A percentile compares a stretch with the other conserved stretches of the same genome.
These are phyloP conservation scores for Doryteuthis pealeii DNA, from an alignment of 1,140 invertebrate genomes.

Conservation along the genomic window DNA sequence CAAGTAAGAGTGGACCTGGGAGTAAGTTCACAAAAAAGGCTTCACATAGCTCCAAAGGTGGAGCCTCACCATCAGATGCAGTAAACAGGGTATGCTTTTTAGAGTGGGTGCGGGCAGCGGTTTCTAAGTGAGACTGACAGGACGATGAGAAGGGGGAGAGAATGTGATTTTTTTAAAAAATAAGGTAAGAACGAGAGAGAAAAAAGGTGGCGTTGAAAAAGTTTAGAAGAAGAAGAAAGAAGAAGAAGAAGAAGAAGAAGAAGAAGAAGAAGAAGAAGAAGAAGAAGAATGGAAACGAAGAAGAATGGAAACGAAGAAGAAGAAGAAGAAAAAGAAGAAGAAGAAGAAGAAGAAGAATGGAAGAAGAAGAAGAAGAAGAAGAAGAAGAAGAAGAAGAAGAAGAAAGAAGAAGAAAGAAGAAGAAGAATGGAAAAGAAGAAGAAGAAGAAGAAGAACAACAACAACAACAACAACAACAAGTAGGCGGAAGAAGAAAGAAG, in stretches of 20 bases:
- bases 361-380: not conserved
- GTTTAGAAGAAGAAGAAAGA: too few species aligned
- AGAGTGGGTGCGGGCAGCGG: too few species aligned
- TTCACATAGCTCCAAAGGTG: too few species aligned
- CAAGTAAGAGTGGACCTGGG: too few species aligned
- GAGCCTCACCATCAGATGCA: too few species aligned
- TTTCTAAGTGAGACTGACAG: not conserved
- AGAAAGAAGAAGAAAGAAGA: not conserved
- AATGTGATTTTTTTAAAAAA: too few species aligned
- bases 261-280: constrained; percentile 14
- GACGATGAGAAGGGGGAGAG: too few species aligned
- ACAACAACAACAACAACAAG: not conserved
- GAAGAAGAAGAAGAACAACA: not conserved
- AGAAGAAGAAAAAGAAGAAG: too few species aligned
- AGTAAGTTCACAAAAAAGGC: too few species aligned
- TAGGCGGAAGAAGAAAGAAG: not conserved
- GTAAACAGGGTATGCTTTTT: too few species aligned
- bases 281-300: constrained; percentile 10
- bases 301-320: constrained; percentile 11
- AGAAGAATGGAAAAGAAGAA: not conserved
- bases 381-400: not conserved
- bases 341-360: too few species aligned
- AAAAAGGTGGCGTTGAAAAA: too few species aligned
- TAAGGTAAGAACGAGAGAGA: not conserved
- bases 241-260: constrained; percentile 7